These are phyloP conservation scores for Thymelicus acteon DNA, from an alignment of 2,888 invertebrate species.

Conservation along the genomic window DNA sequence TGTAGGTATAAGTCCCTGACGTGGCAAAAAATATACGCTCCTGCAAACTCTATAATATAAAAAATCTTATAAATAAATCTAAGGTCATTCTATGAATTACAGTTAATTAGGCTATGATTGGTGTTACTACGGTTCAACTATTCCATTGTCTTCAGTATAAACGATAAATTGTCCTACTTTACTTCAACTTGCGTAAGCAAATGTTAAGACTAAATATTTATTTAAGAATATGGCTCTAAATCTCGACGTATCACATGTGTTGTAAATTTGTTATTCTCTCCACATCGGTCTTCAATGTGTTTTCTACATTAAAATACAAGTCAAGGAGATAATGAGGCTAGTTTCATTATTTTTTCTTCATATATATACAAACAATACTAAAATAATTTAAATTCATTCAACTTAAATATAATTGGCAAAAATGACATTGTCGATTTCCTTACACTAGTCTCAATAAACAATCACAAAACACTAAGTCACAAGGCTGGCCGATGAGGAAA, in stretches of 20 bases:
- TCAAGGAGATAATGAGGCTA: slow-evolving; percentile 1
- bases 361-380: slow-evolving; percentile 40
- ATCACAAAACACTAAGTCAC: background rate
- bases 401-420: slow-evolving; percentile 19
- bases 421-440: slow-evolving; percentile 9
- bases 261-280: slow-evolving; percentile 42
- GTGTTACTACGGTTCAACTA: slow-evolving; percentile 78
- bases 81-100: slow-evolving; percentile 76
- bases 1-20: slow-evolving; percentile 17
- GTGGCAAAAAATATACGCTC: slow-evolving; percentile 46
- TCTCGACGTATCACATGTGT: slow-evolving; percentile 60
- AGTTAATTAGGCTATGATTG: slow-evolving; percentile 81
- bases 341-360: slow-evolving; percentile 16
- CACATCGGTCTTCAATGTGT: slow-evolving; percentile 40
- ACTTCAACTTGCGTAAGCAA: slow-evolving; percentile 64
- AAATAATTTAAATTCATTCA: slow-evolving; percentile 29
- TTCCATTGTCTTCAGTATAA: slow-evolving; percentile 57
- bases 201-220: slow-evolving; percentile 57
- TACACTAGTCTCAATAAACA: slow-evolving; percentile 22
- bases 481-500: slow-evolving; percentile 45
- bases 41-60: slow-evolving; percentile 67
- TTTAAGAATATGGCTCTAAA: slow-evolving; percentile 59
- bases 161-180: slow-evolving; percentile 54
- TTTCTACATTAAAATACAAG: slow-evolving; percentile 2
- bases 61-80: slow-evolving; percentile 78